A percentile compares a stretch with the other conserved stretches of the same genome.
phyloP scores from a whole-genome alignment of 2,888 invertebrate genomes.

The Clistopyga incitator region DNA sequence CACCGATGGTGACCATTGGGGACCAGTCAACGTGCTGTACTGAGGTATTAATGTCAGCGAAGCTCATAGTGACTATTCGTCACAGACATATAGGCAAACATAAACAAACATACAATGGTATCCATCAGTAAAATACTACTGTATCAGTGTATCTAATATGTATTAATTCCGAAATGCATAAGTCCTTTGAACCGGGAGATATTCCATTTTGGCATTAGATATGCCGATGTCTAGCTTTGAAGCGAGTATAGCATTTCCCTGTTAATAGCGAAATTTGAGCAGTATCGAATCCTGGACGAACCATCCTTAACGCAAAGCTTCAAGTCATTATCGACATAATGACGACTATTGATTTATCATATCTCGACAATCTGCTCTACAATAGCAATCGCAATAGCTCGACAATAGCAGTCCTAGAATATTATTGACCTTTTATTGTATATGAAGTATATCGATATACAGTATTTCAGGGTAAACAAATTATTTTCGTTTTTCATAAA shows the following conservation, averaged over 20 bases:
- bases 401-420: no score
- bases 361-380: no score
- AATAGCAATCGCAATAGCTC: no score
- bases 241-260: neutral
- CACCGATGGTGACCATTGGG: neutral
- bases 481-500: no score
- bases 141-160: constrained; percentile 11
- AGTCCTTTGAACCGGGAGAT: neutral
- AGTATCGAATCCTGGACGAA: neutral
- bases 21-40: neutral
- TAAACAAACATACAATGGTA: neutral
- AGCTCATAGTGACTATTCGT: neutral
- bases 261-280: neutral
- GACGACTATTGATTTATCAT: no score
- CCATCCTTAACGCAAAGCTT: no score
- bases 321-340: no score
- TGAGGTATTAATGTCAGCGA: neutral
- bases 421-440: no score
- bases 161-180: neutral
- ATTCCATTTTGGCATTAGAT: neutral
- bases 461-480: no score
- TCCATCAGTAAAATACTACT: neutral
- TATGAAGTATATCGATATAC: no score
- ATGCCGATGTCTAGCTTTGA: neutral
- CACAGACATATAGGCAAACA: neutral